These are phyloP conservation scores for Podarcis raffonei DNA, from an alignment of 2,113 vertebrate genomes.

Conservation along the genomic window DNA sequence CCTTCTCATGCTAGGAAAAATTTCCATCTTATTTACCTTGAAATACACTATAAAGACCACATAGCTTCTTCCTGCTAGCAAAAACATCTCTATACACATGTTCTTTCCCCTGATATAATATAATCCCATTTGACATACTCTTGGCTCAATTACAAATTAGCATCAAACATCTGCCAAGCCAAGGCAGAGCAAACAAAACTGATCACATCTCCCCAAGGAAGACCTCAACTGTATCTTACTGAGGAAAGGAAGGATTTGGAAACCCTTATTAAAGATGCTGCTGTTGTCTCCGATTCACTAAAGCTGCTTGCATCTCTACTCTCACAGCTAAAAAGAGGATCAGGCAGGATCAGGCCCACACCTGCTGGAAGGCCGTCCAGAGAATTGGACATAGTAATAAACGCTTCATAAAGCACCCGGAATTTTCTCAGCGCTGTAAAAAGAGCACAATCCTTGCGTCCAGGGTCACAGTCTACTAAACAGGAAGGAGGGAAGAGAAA, in stretches of 20 bases:
- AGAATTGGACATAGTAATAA: too few species aligned
- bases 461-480: background rate
- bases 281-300: accelerated
- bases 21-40: background rate
- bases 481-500: background rate
- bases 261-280: too few species aligned
- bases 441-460: background rate
- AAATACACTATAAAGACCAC: background rate
- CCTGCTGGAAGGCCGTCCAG: accelerated
- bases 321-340: accelerated
- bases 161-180: background rate
- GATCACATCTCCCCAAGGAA: background rate
- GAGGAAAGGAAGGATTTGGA: background rate
- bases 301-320: background rate
- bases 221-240: background rate
- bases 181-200: background rate
- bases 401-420: background rate
- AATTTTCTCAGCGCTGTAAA: background rate
- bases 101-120: background rate
- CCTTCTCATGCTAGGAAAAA: background rate
- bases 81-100: background rate
- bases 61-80: accelerated
- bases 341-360: accelerated
- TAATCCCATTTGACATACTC: background rate
- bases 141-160: background rate